Base-by-base conservation (phyloP, 2,888 invertebrate species). In the Lasioglossum oenotherae region DNA sequence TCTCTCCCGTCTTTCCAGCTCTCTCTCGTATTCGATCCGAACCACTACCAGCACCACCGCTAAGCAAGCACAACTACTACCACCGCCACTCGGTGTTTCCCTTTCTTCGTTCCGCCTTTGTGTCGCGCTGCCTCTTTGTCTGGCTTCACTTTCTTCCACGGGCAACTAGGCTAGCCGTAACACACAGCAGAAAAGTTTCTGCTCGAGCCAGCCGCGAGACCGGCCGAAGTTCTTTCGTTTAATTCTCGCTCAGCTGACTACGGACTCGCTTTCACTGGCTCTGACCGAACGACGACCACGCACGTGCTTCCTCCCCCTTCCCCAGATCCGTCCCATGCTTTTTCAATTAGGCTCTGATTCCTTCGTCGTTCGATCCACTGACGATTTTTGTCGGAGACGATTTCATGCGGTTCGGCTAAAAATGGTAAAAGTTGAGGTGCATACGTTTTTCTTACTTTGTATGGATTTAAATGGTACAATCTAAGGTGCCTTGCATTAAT, bases 201-300 rank as follows among this genome's bases (percentile, higher is more conserved):
- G 69, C 69, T 53, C 76, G 77, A 57, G 69, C 72, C 75, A 77
- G 75, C 49, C 78, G 72, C 80, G 80, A 87, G 81, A 74, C 49
- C 38, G 60, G 49, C 79, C 86, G 41, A 88, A 89, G 78, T 89
- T 90, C 84, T 86, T 86, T 78, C 75, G 80, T 78, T 88, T 84
- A 88, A 84, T 87, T 88, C 85, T 82, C 86, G 87, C 81, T 87
- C 90, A 89, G 89, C 88, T 90, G 91, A 90, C 87, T 88, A 72
- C 72, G 73, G 78, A 38, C 78, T 86, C 81, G 90, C 90, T 90
- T 90, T 90, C 86, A 81, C 87, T 80, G 78, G 82, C 82, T 72
- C 79, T 53, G 76, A 73, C 38, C 57, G 73, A 80, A 74, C 78
- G 46, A 79, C 79, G 57, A 74, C 74, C 79, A 76, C 76, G 78